Evolutionary conservation across 2,797 vertebrate species (phyloP).

Genomic region (Danio jaintianensis): DNA sequence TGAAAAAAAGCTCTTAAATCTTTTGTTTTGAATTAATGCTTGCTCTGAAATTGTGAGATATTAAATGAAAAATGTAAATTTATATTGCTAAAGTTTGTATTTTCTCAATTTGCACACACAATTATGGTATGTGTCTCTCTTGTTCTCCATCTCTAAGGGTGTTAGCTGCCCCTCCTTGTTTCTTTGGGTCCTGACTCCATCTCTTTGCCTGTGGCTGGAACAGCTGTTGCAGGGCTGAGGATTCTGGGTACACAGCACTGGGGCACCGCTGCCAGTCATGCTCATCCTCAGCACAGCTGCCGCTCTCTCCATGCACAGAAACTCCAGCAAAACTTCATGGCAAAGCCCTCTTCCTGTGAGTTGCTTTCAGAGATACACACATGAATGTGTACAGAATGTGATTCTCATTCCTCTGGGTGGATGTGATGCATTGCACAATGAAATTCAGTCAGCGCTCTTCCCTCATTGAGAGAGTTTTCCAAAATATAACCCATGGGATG

Average conservation of each 20-base stretch:
- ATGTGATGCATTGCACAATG: constrained; percentile 2
- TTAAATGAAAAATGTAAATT: neutral
- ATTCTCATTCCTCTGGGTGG: neutral
- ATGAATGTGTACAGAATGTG: neutral
- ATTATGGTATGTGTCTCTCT: constrained; percentile 15
- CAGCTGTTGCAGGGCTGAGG: constrained; percentile 64
- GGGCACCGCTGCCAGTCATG: constrained; percentile 62
- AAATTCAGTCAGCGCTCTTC: constrained; percentile 19
- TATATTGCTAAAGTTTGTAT: neutral
- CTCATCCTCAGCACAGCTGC: constrained; percentile 61
- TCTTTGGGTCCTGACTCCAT: constrained; percentile 48
- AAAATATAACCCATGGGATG: constrained; percentile 24
- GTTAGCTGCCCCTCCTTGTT: constrained; percentile 42
- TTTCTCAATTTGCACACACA: neutral
- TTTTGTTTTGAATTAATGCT: too few relatives aligned
- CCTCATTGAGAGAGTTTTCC: constrained; percentile 31
- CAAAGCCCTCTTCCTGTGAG: neutral
- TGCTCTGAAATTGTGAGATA: neutral
- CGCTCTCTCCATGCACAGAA: constrained; percentile 31
- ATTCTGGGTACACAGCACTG: constrained; percentile 57
- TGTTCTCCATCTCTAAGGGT: constrained; percentile 37
- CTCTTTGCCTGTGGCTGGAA: constrained; percentile 63
- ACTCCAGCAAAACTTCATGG: constrained; percentile 25
- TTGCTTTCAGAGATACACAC: neutral
- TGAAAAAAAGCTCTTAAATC: too few relatives aligned